A percentile compares a stretch with the other conserved stretches of the same genome.
Evolutionary conservation across 2,888 invertebrate species (phyloP).

Genomic region (Helobdella robusta): DNA sequence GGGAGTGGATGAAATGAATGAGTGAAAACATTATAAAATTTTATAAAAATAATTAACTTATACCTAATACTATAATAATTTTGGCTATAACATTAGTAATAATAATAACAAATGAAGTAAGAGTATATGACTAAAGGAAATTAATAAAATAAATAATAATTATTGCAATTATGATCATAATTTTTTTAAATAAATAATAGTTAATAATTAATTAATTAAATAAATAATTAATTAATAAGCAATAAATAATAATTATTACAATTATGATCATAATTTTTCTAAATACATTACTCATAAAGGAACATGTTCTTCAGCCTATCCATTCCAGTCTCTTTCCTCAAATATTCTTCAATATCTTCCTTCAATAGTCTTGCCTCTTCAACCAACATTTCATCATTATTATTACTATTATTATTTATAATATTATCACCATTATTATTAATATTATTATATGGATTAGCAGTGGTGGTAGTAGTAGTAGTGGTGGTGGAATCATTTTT

Average conservation of each 20-base stretch:
- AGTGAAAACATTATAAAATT: no score
- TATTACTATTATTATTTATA: constrained; percentile 3
- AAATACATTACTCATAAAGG: neutral
- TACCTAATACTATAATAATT: no score
- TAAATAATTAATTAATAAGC: neutral
- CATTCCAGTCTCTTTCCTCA: constrained; percentile 4
- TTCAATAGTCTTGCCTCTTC: neutral
- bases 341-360: neutral
- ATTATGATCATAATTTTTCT: neutral
- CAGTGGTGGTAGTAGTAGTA: no score
- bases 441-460: no score
- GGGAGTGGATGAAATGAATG: no score
- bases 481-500: no score
- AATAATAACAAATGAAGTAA: no score
- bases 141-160: neutral
- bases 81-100: no score
- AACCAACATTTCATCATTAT: neutral
- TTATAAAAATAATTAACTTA: no score
- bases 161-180: neutral
- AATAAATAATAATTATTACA: neutral
- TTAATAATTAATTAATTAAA: no score
- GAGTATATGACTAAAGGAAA: no score
- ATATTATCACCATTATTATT: no score
- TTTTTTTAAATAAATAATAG: neutral
- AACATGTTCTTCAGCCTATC: constrained; percentile 1